These are phyloP conservation scores for Oryctes rhinoceros DNA, from an alignment of 1,140 invertebrate genomes.

Conservation along the genomic window DNA sequence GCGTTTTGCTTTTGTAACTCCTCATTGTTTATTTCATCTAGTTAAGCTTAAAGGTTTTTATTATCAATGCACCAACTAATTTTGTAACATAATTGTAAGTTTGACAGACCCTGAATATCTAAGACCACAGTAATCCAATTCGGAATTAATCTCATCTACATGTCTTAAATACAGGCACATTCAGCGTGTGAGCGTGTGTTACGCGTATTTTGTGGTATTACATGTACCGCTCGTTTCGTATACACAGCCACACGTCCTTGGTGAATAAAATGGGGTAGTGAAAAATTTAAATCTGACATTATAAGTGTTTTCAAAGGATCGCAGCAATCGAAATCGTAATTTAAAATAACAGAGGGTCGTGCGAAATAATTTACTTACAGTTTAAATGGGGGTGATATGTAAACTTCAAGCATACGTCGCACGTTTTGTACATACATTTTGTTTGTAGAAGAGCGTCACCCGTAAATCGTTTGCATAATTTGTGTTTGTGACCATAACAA, in stretches of 20 bases:
- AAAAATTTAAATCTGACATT: conserved; percentile 5
- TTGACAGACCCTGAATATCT: no score
- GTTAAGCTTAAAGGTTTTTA: no score
- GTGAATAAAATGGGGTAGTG: neutral
- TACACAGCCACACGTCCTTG: neutral
- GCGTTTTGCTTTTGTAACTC: no score
- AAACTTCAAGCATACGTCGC: neutral
- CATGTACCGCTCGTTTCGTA: no score
- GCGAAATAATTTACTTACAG: neutral
- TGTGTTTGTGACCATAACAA: neutral
- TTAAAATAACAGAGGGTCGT: conserved; percentile 7
- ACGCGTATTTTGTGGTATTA: no score
- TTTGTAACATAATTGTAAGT: no score
- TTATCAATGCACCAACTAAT: no score
- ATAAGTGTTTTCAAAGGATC: neutral
- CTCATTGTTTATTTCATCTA: no score
- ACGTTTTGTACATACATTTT: neutral
- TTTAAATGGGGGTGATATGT: neutral
- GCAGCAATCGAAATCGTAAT: neutral
- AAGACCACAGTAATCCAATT: no score
- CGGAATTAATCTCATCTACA: no score
- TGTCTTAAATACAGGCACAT: no score
- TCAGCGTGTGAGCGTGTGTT: no score
- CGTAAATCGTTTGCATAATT: neutral
- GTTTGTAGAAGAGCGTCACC: neutral